Evolutionary conservation across 1,140 invertebrate genomes (phyloP).

Genomic region (Halictus rubicundus): DNA sequence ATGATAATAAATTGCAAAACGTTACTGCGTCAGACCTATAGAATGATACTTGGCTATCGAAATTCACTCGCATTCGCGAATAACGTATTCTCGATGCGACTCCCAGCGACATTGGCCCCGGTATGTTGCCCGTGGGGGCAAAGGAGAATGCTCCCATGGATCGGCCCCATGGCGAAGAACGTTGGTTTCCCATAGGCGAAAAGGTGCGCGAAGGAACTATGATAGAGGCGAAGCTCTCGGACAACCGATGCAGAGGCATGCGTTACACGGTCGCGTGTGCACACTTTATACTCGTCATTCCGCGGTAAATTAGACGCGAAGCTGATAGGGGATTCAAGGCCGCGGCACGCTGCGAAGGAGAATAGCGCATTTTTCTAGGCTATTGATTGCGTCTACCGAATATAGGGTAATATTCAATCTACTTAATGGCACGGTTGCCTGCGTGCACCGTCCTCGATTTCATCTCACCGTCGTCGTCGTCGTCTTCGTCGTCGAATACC

Average conservation of each 20-base stretch:
- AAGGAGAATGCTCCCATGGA: too few relatives aligned
- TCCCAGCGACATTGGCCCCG: too few relatives aligned
- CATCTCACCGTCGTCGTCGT: slow-evolving; percentile 49
- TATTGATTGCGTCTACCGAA: slow-evolving; percentile 71
- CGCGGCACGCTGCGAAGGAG: slow-evolving; percentile 42
- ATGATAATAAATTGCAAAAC: too few relatives aligned
- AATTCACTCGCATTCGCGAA: too few relatives aligned
- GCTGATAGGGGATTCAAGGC: slow-evolving; percentile 61
- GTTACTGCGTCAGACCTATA: too few relatives aligned
- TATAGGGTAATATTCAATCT: slow-evolving; percentile 75
- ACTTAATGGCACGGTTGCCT: slow-evolving; percentile 66
- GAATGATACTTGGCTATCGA: too few relatives aligned
- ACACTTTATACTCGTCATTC: slow-evolving; percentile 25
- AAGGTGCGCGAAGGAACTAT: not conserved
- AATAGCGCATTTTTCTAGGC: slow-evolving; percentile 63
- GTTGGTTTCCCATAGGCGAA: too few relatives aligned
- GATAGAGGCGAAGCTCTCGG: not conserved
- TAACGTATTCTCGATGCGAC: too few relatives aligned
- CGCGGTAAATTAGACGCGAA: slow-evolving; percentile 56
- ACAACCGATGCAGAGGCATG: not conserved
- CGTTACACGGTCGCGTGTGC: slow-evolving; percentile 4
- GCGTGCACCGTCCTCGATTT: slow-evolving; percentile 66
- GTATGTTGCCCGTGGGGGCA: too few relatives aligned
- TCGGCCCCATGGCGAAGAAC: too few relatives aligned
- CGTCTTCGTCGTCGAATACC: slow-evolving; percentile 39